phyloP scores from a whole-genome alignment of 2,113 vertebrate species.

The Hippocampus zosterae region DNA sequence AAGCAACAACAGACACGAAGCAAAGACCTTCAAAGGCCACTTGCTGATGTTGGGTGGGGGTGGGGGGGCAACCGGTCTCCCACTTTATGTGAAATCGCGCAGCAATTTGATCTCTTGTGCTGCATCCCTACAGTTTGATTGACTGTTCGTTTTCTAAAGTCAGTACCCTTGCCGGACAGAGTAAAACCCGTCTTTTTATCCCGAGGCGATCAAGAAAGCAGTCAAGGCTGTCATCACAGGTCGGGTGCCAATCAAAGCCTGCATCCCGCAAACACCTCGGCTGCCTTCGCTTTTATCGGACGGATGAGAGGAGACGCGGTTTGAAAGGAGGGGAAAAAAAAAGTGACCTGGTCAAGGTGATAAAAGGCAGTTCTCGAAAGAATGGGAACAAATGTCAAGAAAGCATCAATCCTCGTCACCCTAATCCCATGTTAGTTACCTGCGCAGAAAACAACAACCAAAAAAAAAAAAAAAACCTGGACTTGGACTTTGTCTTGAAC shows the following conservation, averaged over 20 bases:
- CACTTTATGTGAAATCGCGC: neutral
- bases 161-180: neutral
- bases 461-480: too few relatives aligned
- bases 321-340: neutral
- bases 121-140: slow-evolving; percentile 6
- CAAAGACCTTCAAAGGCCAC: slow-evolving; percentile 1
- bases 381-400: neutral
- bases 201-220: slow-evolving; percentile 3
- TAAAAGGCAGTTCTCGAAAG: slow-evolving; percentile 1
- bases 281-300: neutral
- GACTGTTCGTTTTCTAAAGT: slow-evolving; percentile 4
- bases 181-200: neutral
- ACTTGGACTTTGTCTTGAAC: too few relatives aligned
- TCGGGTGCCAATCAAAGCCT: neutral
- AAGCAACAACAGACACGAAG: neutral
- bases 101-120: neutral
- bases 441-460: too few relatives aligned
- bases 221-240: slow-evolving; percentile 4
- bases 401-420: neutral
- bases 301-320: neutral
- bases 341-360: neutral
- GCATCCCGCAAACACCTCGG: neutral
- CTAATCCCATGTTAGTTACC: neutral
- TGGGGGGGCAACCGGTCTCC: neutral
- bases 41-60: neutral